Conservation (phyloP, 1,140 invertebrate species). For the Orussus abietinus region DNA sequence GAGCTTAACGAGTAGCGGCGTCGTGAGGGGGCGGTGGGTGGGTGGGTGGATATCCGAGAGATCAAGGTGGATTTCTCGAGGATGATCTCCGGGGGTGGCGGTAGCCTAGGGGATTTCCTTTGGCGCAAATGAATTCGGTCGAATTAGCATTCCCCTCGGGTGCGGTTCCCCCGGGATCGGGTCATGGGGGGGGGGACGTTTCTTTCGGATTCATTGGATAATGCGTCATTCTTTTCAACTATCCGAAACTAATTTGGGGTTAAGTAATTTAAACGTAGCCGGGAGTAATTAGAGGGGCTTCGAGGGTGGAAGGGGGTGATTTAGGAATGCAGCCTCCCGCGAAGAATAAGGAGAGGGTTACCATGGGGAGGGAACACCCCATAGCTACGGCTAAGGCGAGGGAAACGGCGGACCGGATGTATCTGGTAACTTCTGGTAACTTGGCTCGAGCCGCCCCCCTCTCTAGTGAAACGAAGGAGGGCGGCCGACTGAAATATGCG, state of each 20-base stretch:
- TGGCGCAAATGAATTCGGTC: conserved; percentile 15
- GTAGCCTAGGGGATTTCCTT: not conserved
- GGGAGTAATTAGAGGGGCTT: conserved; percentile 46
- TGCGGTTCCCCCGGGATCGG: conserved; percentile 27
- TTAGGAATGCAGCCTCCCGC: conserved; percentile 41
- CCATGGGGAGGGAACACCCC: conserved; percentile 10
- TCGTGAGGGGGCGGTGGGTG: too few relatives aligned
- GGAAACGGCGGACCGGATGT: conserved; percentile 25
- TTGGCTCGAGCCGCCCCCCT: conserved; percentile 30
- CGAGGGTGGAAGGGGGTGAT: conserved; percentile 41
- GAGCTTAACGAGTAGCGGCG: conserved; percentile 17
- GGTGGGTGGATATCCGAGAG: too few relatives aligned
- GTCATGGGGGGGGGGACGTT: conserved; percentile 9
- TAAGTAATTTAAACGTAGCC: conserved; percentile 51
- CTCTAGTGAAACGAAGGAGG: conserved; percentile 35
- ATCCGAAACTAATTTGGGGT: conserved; percentile 48
- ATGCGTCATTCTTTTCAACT: conserved; percentile 48
- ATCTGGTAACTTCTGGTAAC: conserved; percentile 48
- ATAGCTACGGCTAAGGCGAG: conserved; percentile 13
- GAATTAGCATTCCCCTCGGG: conserved; percentile 36
- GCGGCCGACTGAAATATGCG: conserved; percentile 48
- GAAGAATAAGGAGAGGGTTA: conserved; percentile 39
- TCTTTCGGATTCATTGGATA: conserved; percentile 30
- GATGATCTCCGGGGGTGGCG: not conserved
- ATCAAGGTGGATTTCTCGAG: too few relatives aligned